These are phyloP conservation scores for Euphydryas editha DNA, from an alignment of 2,888 invertebrate species.

Conservation along the genomic window DNA sequence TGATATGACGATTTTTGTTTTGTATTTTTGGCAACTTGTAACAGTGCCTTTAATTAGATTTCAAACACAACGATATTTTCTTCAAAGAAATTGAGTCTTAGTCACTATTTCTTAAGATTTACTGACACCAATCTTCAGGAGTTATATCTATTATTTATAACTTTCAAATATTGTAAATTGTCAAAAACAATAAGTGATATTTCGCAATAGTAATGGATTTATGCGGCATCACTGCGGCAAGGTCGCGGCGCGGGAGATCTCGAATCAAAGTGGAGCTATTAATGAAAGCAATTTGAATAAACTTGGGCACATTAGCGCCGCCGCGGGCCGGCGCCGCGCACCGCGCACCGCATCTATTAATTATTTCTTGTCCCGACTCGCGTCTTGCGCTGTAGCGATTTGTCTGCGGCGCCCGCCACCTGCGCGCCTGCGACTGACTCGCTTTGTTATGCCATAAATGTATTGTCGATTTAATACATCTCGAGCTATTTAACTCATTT, in stretches of 20 bases:
- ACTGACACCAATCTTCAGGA: no score
- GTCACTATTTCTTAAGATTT: no score
- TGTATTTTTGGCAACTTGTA: no score
- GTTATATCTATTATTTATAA: background rate
- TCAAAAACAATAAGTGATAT: background rate
- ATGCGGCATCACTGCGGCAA: background rate
- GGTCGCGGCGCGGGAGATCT: conserved; percentile 26
- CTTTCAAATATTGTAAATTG: background rate
- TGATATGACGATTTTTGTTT: no score
- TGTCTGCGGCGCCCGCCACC: conserved; percentile 23
- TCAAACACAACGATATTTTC: no score
- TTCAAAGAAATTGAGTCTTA: no score
- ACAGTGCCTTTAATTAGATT: no score
- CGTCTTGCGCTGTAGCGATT: conserved; percentile 29
- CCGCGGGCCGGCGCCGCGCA: conserved; percentile 18
- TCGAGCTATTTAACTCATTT: background rate
- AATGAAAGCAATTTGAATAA: conserved; percentile 64
- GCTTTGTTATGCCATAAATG: background rate
- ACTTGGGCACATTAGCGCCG: conserved; percentile 48
- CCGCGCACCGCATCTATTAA: conserved; percentile 27
- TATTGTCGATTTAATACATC: background rate
- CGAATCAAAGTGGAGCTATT: conserved; percentile 48
- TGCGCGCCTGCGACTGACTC: background rate
- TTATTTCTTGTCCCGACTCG: conserved; percentile 33
- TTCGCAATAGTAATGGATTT: conserved; percentile 20